Evolutionary conservation across 2,113 vertebrate genomes (phyloP).

Genomic region (Brienomyrus longianalis): DNA sequence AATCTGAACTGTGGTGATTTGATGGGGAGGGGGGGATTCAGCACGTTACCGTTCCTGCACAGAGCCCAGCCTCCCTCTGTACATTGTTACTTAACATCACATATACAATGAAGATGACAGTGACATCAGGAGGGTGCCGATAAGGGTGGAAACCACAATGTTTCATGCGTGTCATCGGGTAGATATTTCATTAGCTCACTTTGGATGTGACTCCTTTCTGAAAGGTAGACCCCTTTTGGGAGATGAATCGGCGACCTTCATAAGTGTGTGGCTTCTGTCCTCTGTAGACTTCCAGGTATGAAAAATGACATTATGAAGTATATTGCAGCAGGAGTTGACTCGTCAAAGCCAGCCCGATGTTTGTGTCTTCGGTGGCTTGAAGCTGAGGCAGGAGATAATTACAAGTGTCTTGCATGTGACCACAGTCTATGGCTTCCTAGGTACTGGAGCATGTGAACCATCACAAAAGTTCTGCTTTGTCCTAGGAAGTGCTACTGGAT

Average conservation of each 20-base stretch:
- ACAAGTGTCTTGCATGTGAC: too few species aligned
- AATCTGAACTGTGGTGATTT: constrained; percentile 2
- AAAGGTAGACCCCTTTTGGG: neutral
- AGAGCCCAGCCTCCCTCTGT: neutral
- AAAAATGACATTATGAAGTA: neutral
- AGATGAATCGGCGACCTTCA: neutral
- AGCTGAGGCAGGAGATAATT: too few species aligned
- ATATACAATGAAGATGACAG: neutral
- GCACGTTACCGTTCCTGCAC: neutral
- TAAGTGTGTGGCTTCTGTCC: neutral
- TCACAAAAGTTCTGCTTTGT: neutral
- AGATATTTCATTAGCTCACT: neutral
- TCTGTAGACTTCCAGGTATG: neutral
- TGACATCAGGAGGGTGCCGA: neutral
- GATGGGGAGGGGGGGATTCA: neutral
- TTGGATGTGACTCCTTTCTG: neutral
- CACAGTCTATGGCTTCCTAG: neutral
- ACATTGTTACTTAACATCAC: neutral
- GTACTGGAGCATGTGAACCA: neutral
- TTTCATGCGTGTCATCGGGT: neutral
- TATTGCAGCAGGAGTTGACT: neutral
- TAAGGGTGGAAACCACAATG: neutral
- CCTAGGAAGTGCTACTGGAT: neutral
- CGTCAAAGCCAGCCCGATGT: neutral
- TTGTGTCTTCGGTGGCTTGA: neutral